phyloP scores from a whole-genome alignment of 64 coral and sea anemone species.

The Catalaphyllia jardinei region DNA sequence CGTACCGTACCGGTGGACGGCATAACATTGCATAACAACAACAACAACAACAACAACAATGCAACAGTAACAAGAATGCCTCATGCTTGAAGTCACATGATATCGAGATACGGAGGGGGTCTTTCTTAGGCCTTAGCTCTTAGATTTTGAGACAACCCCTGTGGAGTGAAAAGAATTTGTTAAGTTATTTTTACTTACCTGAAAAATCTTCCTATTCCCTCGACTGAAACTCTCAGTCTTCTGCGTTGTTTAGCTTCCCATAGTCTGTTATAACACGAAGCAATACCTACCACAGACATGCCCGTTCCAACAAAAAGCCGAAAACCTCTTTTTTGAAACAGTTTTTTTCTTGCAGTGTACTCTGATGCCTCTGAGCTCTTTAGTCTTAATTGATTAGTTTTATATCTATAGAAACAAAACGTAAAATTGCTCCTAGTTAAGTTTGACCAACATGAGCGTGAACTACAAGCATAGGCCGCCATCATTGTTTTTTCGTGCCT shows the following conservation, averaged over 20 bases:
- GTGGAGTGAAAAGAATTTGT: neutral
- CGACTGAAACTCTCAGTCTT: slow-evolving; percentile 70
- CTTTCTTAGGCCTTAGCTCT: too few species aligned
- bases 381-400: neutral
- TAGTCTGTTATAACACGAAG: slow-evolving; percentile 37
- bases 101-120: too few species aligned
- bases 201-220: slow-evolving; percentile 91
- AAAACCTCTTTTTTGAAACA: neutral
- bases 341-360: neutral
- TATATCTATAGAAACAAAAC: neutral
- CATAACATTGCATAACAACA: too few species aligned
- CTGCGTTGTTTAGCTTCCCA: slow-evolving; percentile 76
- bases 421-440: neutral
- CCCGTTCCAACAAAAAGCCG: slow-evolving; percentile 20
- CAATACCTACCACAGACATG: neutral
- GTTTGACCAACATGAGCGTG: neutral
- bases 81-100: too few species aligned
- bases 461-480: neutral
- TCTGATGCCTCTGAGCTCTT: neutral
- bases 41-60: too few species aligned
- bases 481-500: neutral
- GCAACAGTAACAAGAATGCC: too few species aligned
- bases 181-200: slow-evolving; percentile 54
- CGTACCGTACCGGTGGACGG: too few species aligned
- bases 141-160: too few species aligned